phyloP scores from a whole-genome alignment of 2,113 vertebrate species.

The Coptodon bakossiorum region DNA sequence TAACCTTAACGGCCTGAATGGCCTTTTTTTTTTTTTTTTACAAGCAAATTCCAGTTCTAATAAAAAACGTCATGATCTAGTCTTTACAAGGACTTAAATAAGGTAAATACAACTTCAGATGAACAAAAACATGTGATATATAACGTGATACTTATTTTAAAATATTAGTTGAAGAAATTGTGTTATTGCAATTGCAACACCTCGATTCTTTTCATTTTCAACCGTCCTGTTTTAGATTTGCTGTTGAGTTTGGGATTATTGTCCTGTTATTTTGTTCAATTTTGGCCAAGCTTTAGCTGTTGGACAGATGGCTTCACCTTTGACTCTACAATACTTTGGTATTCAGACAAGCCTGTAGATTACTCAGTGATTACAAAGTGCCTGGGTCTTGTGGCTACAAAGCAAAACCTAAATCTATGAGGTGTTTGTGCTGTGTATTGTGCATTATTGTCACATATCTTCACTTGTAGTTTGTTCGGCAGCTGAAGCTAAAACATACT shows the following conservation, averaged over 20 bases:
- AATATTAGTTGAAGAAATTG: background rate
- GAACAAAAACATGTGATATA: background rate
- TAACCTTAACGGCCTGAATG: background rate
- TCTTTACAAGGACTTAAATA: background rate
- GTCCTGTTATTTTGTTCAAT: background rate
- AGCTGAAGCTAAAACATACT: background rate
- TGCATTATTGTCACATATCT: background rate
- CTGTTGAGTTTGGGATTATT: background rate
- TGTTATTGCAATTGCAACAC: background rate
- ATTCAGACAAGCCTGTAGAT: background rate
- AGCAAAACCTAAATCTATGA: background rate
- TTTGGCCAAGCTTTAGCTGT: background rate
- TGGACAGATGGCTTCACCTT: background rate
- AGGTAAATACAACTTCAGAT: background rate
- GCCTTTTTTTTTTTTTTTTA: background rate
- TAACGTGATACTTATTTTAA: background rate
- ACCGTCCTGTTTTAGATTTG: background rate
- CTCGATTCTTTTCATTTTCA: background rate
- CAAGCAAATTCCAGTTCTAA: background rate
- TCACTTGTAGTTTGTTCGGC: background rate
- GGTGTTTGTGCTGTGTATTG: background rate
- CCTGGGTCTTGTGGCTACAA: background rate
- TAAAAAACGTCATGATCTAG: background rate
- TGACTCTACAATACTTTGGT: background rate
- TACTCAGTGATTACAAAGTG: background rate